These are phyloP conservation scores for Melitaea cinxia DNA, from an alignment of 1,140 invertebrate genomes.

Conservation along the genomic window DNA sequence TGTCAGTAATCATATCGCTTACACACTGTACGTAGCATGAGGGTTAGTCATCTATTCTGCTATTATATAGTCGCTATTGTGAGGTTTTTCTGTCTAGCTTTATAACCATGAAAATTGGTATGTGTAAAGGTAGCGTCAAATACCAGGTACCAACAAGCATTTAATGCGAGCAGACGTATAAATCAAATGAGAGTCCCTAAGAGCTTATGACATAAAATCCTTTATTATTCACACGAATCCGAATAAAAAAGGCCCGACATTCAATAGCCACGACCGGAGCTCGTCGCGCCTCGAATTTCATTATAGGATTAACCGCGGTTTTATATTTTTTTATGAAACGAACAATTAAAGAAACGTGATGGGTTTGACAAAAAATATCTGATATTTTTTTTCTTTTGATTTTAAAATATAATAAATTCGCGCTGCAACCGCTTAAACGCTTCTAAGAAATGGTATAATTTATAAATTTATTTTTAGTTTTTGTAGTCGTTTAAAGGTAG, in stretches of 20 bases:
- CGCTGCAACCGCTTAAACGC: slow-evolving; percentile 44
- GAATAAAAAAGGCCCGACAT: slow-evolving; percentile 47
- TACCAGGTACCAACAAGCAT: slow-evolving; percentile 50
- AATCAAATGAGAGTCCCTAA: slow-evolving; percentile 66
- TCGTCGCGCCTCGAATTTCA: slow-evolving; percentile 62
- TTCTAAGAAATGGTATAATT: slow-evolving; percentile 53
- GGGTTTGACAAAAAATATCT: slow-evolving; percentile 67
- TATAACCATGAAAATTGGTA: slow-evolving; percentile 7
- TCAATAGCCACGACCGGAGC: slow-evolving; percentile 43
- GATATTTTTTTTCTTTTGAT: slow-evolving; percentile 41
- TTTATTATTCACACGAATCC: slow-evolving; percentile 66
- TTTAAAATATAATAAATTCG: slow-evolving; percentile 45
- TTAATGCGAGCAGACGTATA: slow-evolving; percentile 64
- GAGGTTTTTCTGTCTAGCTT: not conserved
- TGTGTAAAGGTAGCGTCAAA: slow-evolving; percentile 48
- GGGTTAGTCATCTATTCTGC: not conserved
- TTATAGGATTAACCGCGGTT: slow-evolving; percentile 67
- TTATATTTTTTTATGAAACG: slow-evolving; percentile 57
- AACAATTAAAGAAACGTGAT: slow-evolving; percentile 71
- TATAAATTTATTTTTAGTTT: slow-evolving; percentile 28
- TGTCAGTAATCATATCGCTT: too few relatives aligned
- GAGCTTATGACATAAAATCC: slow-evolving; percentile 73
- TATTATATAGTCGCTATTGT: not conserved
- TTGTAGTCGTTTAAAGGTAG: slow-evolving; percentile 24
- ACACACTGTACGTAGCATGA: not conserved